phyloP scores from a whole-genome alignment of 2,113 vertebrate genomes.

The Lutjanus erythropterus region DNA sequence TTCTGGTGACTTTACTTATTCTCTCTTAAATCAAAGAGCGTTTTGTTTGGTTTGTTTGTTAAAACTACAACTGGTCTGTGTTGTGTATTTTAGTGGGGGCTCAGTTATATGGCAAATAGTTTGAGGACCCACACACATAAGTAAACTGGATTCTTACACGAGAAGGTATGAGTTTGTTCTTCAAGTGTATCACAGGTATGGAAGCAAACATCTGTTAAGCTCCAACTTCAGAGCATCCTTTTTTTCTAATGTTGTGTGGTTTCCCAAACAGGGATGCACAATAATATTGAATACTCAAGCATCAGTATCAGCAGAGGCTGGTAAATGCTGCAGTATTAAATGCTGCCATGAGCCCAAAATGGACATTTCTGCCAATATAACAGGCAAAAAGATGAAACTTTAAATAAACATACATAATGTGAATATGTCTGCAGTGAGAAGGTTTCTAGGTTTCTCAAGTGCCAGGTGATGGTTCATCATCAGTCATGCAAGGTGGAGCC shows the following conservation, averaged over 20 bases:
- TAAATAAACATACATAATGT: too few species aligned
- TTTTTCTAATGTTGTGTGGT: not conserved
- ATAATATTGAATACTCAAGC: too few species aligned
- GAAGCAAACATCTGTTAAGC: not conserved
- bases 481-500: too few species aligned
- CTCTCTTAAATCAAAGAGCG: not conserved
- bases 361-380: too few species aligned
- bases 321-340: too few species aligned
- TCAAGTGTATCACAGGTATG: not conserved
- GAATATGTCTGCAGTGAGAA: too few species aligned
- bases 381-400: too few species aligned
- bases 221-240: not conserved
- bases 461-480: too few species aligned
- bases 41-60: not conserved
- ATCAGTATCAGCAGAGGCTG: too few species aligned
- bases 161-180: not conserved
- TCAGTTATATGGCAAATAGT: not conserved
- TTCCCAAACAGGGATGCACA: too few species aligned
- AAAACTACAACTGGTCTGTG: not conserved
- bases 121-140: not conserved
- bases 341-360: too few species aligned
- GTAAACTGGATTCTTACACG: not conserved
- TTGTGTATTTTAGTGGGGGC: not conserved
- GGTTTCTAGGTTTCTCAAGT: too few species aligned
- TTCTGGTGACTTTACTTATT: not conserved